phyloP scores from a whole-genome alignment of 2,888 invertebrate species.

The Scrobipalpa costella region DNA sequence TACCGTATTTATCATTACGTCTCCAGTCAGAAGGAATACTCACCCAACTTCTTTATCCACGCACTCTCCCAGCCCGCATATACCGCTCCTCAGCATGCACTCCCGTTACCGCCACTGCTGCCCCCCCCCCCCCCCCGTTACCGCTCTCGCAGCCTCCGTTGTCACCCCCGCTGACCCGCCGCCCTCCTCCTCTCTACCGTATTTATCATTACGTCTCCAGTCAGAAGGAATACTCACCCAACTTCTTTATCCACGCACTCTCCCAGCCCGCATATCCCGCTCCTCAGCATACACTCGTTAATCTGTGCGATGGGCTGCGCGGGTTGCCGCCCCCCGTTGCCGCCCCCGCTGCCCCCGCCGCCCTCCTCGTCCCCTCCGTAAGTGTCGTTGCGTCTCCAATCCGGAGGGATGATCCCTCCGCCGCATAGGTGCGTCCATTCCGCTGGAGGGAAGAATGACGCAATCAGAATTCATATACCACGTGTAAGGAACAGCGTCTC shows the following conservation, averaged over 20 bases:
- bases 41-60: no score
- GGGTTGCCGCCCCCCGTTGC: constrained; percentile 16
- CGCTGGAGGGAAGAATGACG: constrained; percentile 58
- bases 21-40: background rate
- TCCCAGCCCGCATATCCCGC: constrained; percentile 88
- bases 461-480: background rate
- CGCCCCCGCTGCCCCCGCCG: constrained; percentile 37
- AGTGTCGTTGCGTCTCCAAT: constrained; percentile 67
- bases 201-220: background rate
- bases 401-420: constrained; percentile 62
- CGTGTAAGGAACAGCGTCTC: no score
- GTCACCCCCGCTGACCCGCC: background rate
- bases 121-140: no score
- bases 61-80: no score
- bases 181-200: background rate
- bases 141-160: no score
- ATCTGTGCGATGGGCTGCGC: constrained; percentile 68
- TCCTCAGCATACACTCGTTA: constrained; percentile 88
- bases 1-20: background rate
- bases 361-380: constrained; percentile 40
- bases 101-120: no score
- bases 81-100: no score
- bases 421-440: constrained; percentile 83
- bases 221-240: constrained; percentile 71
- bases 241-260: constrained; percentile 87